Base-by-base conservation (phyloP, 2,113 vertebrate genomes). In the Chamaetylas fuelleborni region DNA sequence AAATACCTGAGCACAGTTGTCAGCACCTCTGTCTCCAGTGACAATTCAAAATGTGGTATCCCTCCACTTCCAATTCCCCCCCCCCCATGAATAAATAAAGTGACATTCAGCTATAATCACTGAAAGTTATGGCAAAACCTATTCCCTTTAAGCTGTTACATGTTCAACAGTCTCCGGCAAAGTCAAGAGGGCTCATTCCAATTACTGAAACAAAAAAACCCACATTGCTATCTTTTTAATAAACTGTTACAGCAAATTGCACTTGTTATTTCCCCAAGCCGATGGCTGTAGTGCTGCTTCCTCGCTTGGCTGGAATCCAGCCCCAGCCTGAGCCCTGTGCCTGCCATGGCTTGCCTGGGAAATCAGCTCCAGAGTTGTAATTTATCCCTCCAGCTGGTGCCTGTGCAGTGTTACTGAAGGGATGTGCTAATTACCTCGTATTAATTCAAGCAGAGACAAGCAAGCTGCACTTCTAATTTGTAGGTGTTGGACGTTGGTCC, bases 351-450 rank as follows among this genome's bases (percentile, higher is more conserved):
- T 60, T 85, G 72, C 85, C 76, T 89, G 96, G 96, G 92, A 95
- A 96, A 95, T 86, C 90, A 88, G n/a, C 82, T 89, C 81, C 74
- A 0, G 5, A 90, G 87, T 76, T 43, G 94, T 88, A 81, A 72
- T 73, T 82, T 74, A 34, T 84, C 51, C 25, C 53, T 74, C 76
- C 96, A 96, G 95, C 96, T 97, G 97, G 77, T 90, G 92, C 91
- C 90, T 19, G 67, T 65, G 76, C 81, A 33, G 64, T 8, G 2
- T 28, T 29, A 53, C 91, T 42, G 65, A 47, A 60, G 91, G 65
- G 81, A 79, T 50, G 73, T 88, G 79, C 88, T 94, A 88, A 91
- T 94, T 93, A 57, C 82, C 60, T 80, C n/a, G 22, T 69, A 62
- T 85, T 94, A 86, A 94, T 95, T 94, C 90, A 88, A 74, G 80